A percentile compares a stretch with the other conserved stretches of the same genome.
Evolutionary conservation across 1,140 invertebrate species (phyloP).

Genomic region (Mamestra configurata): DNA sequence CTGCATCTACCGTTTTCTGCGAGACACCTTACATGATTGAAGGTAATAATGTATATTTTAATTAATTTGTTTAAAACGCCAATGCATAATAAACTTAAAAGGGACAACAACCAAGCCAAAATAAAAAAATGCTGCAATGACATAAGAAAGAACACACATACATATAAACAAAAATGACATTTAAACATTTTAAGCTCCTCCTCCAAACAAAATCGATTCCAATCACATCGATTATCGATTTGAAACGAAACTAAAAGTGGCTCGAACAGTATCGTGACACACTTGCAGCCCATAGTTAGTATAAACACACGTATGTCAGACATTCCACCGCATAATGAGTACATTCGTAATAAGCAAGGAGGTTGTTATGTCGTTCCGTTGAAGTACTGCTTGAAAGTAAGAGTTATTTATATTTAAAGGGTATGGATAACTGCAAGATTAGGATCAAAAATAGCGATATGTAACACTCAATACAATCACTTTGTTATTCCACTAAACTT

Average conservation of each 20-base stretch:
- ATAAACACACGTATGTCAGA: slow-evolving; percentile 63
- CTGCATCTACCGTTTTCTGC: no score
- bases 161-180: no score
- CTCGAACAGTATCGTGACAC: slow-evolving; percentile 61
- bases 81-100: no score
- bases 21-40: no score
- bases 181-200: no score
- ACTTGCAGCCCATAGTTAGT: slow-evolving; percentile 50
- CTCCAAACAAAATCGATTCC: slow-evolving; percentile 3
- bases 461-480: no score
- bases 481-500: no score
- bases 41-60: no score
- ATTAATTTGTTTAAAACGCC: no score
- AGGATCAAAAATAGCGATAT: not conserved
- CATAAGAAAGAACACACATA: no score
- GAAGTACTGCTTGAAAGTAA: slow-evolving; percentile 59
- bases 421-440: not conserved
- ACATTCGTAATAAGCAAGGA: slow-evolving; percentile 70
- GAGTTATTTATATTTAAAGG: slow-evolving; percentile 5
- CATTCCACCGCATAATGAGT: slow-evolving; percentile 68
- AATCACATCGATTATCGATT: slow-evolving; percentile 15
- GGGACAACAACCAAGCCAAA: no score
- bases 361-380: slow-evolving; percentile 59
- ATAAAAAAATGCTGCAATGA: no score
- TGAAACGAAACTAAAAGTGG: slow-evolving; percentile 68